Evolutionary conservation across 2,888 invertebrate species (phyloP), one percentile per base, ranked within the genome.

Genomic region (Polietes domitor): DNA sequence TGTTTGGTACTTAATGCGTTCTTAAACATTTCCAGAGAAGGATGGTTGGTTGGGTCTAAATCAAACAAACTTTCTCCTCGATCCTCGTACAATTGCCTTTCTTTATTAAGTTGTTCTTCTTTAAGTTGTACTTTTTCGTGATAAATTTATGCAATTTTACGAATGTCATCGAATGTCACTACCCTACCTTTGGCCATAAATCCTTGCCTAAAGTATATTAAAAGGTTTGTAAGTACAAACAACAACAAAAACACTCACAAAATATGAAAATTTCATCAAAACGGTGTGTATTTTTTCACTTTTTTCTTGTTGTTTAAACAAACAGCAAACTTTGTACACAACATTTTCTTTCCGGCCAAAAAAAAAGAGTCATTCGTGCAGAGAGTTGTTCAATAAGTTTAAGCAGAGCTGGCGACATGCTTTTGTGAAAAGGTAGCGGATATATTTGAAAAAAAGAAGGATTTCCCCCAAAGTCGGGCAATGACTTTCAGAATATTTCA

Each of bases 271-370:
- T 61, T 28, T 61, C 26, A 9, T 26, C 28, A 28, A 61, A 61
- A 61, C 32, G 1, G 3, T 15, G 15, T 1, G 9, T 4, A 21
- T 24, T 7, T 19, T 19, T 53, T 21, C 21, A 12, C 21, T 17
- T 3, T 21, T 53, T 53, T 15, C 10, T 28, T 63, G 32, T 17
- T 65, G 65, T 41, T 65, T 65, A 41, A 28, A 65, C 65, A 65
- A 65, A 65, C 19, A 65, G 19, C 19, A 32, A 65, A 65, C 10
- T 65, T 65, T 65, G 65, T n/a, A n/a, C n/a, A n/a, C 41, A 65
- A 65, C 37, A 28, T 28, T 61, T 61, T 32, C 37, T 2, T 41
- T 65, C n/a, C 15, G 19, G 41, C 65, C 17, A 65, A 65, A 32
- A 61, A 28, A 65, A 41, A 65, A 19, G 10, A 19, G 10, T 17